Conservation (phyloP, 2,113 vertebrate species). For the Gallinago jamesoni region DNA sequence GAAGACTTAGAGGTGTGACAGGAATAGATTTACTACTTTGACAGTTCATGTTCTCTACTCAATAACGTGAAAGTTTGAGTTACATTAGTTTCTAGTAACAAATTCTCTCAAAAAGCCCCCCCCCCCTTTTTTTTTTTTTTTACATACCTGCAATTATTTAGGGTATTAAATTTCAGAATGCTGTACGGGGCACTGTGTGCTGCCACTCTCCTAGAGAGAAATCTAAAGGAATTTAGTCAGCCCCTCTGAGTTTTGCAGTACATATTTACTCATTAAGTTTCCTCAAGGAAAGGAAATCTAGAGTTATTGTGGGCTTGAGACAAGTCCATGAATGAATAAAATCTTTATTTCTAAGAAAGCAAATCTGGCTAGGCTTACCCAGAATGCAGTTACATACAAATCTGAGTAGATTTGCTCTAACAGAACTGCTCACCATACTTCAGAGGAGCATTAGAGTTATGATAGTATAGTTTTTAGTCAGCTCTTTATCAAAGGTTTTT, state of each 20-base stretch:
- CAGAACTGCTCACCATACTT: not conserved
- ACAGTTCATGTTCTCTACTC: not conserved
- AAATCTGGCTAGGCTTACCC: not conserved
- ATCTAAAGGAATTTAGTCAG: not conserved
- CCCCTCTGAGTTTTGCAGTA: not conserved
- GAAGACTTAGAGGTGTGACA: not conserved
- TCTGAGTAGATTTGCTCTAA: not conserved
- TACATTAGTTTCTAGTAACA: not conserved
- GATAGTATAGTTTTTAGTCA: not conserved
- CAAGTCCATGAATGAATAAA: not conserved
- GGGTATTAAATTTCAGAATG: not conserved
- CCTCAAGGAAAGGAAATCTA: not conserved
- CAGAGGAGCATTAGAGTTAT: not conserved
- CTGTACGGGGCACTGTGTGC: not conserved
- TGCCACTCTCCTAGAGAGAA: not conserved
- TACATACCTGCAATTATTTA: not conserved
- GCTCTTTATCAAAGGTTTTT: not conserved
- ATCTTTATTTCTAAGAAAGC: not conserved
- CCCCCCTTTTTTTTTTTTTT: no score
- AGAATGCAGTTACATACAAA: not conserved
- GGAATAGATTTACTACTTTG: not conserved
- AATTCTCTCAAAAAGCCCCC: not conserved
- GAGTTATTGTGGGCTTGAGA: not conserved
- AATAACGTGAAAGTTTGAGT: not conserved
- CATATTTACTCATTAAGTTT: not conserved